Conservation (phyloP, 2,113 vertebrate genomes). For the Mus pahari region DNA sequence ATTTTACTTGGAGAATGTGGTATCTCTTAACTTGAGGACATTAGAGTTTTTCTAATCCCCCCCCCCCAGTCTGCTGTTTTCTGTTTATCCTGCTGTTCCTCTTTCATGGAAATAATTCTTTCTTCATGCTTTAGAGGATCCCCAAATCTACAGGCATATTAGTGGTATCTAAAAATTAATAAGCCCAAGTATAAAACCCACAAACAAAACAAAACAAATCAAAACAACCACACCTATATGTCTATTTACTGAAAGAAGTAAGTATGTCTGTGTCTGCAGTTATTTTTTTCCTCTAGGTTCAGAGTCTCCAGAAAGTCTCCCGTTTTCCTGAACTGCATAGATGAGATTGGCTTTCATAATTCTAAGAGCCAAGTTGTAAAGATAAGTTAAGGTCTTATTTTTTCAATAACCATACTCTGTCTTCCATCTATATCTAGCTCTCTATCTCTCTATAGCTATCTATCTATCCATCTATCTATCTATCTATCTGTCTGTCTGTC, state of each 20-base stretch:
- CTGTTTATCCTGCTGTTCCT: background rate
- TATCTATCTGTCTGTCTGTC: too few relatives aligned
- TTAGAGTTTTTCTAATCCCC: too few relatives aligned
- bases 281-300: background rate
- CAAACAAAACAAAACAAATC: background rate
- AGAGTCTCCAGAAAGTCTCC: background rate
- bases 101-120: background rate
- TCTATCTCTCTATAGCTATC: too few relatives aligned
- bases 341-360: background rate
- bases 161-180: background rate
- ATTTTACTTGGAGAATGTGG: background rate
- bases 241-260: background rate
- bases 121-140: background rate
- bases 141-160: background rate
- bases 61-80: background rate
- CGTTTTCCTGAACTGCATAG: background rate
- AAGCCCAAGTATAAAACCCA: background rate
- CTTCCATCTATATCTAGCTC: background rate
- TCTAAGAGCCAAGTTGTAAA: background rate
- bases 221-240: background rate
- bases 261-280: background rate
- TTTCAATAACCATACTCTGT: background rate
- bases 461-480: background rate
- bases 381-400: background rate
- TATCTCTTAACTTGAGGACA: background rate